phyloP scores from a whole-genome alignment of 2,113 vertebrate species.

The Marcusenius ussheri region DNA sequence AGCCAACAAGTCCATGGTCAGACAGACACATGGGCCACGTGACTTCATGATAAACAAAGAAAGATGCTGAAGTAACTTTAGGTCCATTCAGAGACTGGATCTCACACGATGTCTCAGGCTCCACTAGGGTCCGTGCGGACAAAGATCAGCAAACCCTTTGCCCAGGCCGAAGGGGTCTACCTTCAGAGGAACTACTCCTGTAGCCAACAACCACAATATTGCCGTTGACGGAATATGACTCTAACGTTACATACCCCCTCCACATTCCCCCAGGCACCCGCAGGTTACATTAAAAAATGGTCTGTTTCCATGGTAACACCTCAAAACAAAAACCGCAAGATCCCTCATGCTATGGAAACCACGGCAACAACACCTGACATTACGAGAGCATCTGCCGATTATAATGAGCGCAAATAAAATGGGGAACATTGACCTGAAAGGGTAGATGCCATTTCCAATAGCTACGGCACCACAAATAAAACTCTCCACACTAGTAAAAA shows the following conservation, averaged over 20 bases:
- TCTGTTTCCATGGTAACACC: neutral
- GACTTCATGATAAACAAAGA: neutral
- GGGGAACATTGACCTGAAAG: neutral
- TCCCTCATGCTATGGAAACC: neutral
- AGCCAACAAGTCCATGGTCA: neutral
- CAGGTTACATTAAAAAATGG: neutral
- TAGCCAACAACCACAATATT: neutral
- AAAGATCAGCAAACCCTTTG: neutral
- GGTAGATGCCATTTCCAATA: neutral
- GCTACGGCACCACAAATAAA: neutral
- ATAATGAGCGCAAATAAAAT: neutral
- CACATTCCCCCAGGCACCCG: neutral
- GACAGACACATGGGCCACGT: neutral
- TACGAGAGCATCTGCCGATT: neutral
- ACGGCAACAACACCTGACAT: neutral
- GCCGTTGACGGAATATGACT: neutral
- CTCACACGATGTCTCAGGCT: neutral
- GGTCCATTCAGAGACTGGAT: neutral
- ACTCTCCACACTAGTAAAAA: neutral
- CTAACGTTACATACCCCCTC: neutral
- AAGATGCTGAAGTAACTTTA: neutral
- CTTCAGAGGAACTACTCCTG: neutral
- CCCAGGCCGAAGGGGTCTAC: neutral
- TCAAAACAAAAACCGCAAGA: conserved; percentile 14
- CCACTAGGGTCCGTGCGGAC: neutral